phyloP scores from a whole-genome alignment of 2,797 vertebrate genomes.

The Eospalax fontanierii region DNA sequence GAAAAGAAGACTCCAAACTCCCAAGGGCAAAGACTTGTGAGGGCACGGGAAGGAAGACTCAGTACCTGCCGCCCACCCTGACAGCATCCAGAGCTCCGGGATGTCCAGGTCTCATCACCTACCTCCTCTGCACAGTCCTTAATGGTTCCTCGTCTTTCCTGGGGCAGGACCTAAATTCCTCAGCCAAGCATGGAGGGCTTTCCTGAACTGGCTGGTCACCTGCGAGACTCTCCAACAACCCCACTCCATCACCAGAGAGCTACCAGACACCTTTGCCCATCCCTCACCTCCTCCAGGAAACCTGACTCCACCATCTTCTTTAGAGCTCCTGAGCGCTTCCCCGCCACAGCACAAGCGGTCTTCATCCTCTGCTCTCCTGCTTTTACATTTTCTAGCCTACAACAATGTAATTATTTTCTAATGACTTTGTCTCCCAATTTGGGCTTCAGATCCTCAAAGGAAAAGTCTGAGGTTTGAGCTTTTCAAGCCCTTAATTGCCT shows the following conservation, averaged over 20 bases:
- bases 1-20: too few relatives aligned
- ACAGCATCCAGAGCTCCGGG: background rate
- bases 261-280: background rate
- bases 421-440: conserved; percentile 16
- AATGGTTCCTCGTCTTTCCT: background rate
- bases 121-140: background rate
- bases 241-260: background rate
- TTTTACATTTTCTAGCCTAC: background rate
- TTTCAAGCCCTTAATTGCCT: background rate
- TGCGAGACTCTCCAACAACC: background rate
- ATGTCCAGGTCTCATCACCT: background rate
- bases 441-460: background rate
- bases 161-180: background rate
- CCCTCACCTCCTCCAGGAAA: background rate
- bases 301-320: background rate
- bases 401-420: background rate
- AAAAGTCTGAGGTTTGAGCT: conserved; percentile 1
- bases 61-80: background rate
- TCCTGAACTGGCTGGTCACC: background rate
- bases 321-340: too few relatives aligned
- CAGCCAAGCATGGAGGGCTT: background rate
- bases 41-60: background rate
- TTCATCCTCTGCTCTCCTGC: background rate
- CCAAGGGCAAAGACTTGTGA: too few relatives aligned
- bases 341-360: background rate